phyloP scores from a whole-genome alignment of 2,113 vertebrate species.

The Heteronetta atricapilla region DNA sequence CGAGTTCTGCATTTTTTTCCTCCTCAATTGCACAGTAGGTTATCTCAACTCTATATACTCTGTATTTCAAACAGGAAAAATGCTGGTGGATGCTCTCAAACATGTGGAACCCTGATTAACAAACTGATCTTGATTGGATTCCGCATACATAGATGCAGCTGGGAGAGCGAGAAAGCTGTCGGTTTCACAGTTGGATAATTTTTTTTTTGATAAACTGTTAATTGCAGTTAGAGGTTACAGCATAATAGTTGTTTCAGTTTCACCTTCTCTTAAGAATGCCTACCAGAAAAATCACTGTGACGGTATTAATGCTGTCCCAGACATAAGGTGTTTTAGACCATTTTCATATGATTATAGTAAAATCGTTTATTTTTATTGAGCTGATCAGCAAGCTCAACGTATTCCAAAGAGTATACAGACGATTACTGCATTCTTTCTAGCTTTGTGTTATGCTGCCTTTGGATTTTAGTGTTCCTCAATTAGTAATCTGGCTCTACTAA shows the following conservation, averaged over 20 bases:
- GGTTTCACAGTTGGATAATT: neutral
- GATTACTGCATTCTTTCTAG: neutral
- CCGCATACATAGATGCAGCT: neutral
- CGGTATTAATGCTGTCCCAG: neutral
- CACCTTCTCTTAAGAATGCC: neutral
- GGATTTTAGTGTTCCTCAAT: neutral
- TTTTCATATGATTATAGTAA: neutral
- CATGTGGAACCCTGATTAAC: neutral
- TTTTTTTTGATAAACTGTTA: neutral
- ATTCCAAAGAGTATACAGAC: neutral
- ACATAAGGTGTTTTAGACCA: neutral
- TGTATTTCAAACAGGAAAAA: neutral
- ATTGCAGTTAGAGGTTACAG: neutral
- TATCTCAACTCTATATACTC: neutral
- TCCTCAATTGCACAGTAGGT: neutral
- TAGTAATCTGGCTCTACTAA: neutral
- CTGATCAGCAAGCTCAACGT: neutral
- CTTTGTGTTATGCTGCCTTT: neutral
- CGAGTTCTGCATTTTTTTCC: neutral
- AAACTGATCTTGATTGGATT: neutral
- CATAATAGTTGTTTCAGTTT: constrained; percentile 27
- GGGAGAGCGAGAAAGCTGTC: neutral
- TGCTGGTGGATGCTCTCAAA: neutral
- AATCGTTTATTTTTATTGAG: neutral
- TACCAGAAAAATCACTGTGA: neutral